Conservation (phyloP, 2,113 vertebrate species). For the Phodopus roborovskii region DNA sequence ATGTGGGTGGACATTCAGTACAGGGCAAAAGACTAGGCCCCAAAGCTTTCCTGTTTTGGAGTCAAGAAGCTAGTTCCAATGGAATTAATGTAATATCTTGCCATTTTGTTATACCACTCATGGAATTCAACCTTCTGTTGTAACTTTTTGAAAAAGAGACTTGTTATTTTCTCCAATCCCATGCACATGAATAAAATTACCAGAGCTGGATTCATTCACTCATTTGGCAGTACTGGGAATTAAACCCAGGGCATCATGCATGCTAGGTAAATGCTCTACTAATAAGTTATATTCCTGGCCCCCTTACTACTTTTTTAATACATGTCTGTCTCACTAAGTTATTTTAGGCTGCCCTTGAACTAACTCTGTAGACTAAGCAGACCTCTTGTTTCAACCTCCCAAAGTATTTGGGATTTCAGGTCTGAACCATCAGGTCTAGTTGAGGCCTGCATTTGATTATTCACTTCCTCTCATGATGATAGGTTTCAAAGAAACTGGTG, state of each 20-base stretch:
- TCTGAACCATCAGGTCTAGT: neutral
- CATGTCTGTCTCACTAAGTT: neutral
- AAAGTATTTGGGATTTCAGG: neutral
- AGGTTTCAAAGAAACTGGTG: neutral
- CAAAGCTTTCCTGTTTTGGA: neutral
- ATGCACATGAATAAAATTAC: neutral
- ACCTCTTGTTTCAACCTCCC: neutral
- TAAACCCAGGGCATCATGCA: neutral
- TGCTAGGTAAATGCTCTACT: neutral
- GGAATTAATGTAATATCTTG: accelerated
- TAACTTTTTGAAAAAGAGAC: conserved; percentile 36
- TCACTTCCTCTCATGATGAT: neutral
- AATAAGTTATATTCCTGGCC: neutral
- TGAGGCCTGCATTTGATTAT: neutral
- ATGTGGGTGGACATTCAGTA: neutral
- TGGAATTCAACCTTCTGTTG: neutral
- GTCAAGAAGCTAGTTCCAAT: neutral
- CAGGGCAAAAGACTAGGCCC: neutral
- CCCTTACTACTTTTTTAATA: neutral
- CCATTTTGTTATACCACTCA: neutral
- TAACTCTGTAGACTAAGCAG: neutral
- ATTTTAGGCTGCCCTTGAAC: neutral
- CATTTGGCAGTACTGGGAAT: neutral
- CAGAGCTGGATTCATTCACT: neutral
- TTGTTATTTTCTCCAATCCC: conserved; percentile 25